Base-by-base conservation (phyloP, 2,797 vertebrate genomes). In the Anolis apletophallus region DNA sequence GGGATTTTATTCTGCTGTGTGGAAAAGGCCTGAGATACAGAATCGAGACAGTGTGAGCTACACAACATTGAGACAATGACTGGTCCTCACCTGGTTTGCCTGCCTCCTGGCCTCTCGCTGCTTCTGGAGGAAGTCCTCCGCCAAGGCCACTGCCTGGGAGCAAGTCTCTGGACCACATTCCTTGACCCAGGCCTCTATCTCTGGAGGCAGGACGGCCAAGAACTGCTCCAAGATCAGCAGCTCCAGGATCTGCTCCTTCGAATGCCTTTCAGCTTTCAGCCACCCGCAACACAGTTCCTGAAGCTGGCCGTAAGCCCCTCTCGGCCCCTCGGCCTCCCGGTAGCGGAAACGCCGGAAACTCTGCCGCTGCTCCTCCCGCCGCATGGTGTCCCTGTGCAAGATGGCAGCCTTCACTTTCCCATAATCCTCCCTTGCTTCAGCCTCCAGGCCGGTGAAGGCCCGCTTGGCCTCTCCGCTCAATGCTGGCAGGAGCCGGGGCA, bases 221-320 rank as follows among this genome's bases (percentile, higher is more conserved):
- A 59, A 83, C 52, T 83, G 81, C 26, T 83, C 81, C 26, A 83
- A 29, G 55, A 83, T 32, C 71, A 83, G 16, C 23, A 74, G 26
- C 54, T 83, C 81, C 81, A 83, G 16, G 11, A 83, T 83, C 71
- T 83, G 81, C 55, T 83, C 81, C 72, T 83, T 83, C 1, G 81
- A 57, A 32, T 57, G 26, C 6, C 1, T 12, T 54, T 83, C 81
- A 0, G 16, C 55, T 16, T 74, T 83, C 55, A 83, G 55, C 81
- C 81, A 83, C 55, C 3, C 54, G 17, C 29, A 55, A 29, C 81
- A 83, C 73, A 73, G 81, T n/a, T 83, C 81, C 54, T 59, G 81
- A 21, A 83, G 81, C 17, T 5, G 69, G 36, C 71, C 29, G 32
- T 74, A 74, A 46, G 81, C 71, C 52, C 36, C 55, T 13, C 81